phyloP scores from a whole-genome alignment of 1,140 invertebrate species.

The Camponotus pennsylvanicus region DNA sequence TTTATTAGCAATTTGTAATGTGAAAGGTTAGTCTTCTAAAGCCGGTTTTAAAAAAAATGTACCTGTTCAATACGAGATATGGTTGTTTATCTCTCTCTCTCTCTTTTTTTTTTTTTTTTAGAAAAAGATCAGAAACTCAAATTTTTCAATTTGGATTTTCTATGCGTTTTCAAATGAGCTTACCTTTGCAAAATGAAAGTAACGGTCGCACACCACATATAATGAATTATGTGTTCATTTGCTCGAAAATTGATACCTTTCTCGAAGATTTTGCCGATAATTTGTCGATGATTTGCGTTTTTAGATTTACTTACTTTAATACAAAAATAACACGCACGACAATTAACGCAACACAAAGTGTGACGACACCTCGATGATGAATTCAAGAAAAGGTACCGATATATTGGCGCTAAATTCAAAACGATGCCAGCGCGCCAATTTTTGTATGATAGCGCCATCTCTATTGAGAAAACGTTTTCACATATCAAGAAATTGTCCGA shows the following conservation, averaged over 20 bases:
- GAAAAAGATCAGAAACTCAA: neutral
- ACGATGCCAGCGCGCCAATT: too few relatives aligned
- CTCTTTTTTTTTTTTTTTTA: neutral
- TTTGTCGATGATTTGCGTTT: too few relatives aligned
- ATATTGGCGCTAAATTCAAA: neutral
- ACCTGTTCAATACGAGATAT: neutral
- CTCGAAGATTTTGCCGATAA: too few relatives aligned
- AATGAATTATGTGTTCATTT: neutral
- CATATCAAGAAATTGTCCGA: neutral
- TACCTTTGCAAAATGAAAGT: neutral
- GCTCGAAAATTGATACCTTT: neutral
- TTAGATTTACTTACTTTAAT: neutral
- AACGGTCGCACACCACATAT: neutral
- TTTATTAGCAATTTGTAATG: constrained; percentile 95
- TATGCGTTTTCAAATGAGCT: neutral
- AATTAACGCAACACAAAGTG: neutral
- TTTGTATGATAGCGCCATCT: neutral
- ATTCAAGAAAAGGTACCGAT: neutral
- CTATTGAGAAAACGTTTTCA: neutral
- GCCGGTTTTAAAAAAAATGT: neutral
- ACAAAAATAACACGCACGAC: neutral
- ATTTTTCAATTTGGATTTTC: neutral
- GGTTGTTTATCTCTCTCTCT: neutral
- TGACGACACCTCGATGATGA: neutral
- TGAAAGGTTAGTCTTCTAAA: constrained; percentile 89